Conservation (phyloP, 2,113 vertebrate species). For the Bungarus multicinctus region DNA sequence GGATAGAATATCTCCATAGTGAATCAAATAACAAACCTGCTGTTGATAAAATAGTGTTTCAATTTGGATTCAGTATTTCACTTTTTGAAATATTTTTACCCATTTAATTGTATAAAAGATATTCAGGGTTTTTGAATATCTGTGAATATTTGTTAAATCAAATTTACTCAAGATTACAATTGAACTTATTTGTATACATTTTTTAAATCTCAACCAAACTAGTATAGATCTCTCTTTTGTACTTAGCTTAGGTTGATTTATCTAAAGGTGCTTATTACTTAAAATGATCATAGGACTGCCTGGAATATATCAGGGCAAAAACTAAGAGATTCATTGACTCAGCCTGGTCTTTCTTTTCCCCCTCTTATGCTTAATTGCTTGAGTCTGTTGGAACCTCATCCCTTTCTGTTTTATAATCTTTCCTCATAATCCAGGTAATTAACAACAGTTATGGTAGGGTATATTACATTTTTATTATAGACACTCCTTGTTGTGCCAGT, state of each 20-base stretch:
- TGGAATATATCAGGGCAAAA: not conserved
- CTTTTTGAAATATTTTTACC: not conserved
- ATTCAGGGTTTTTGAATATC: not conserved
- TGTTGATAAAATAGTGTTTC: not conserved
- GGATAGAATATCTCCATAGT: not conserved
- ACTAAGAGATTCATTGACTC: not conserved
- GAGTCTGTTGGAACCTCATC: not conserved
- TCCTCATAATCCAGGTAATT: not conserved
- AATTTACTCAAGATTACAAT: not conserved
- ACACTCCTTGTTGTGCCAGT: not conserved
- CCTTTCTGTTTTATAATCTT: not conserved
- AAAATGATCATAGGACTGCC: not conserved
- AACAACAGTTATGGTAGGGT: not conserved
- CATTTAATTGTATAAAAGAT: not conserved
- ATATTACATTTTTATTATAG: not conserved
- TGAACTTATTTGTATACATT: not conserved
- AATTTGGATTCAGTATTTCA: not conserved
- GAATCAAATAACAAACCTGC: not conserved
- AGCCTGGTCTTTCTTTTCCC: not conserved
- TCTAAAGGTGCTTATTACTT: not conserved
- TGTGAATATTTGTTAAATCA: not conserved
- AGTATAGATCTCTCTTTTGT: not conserved
- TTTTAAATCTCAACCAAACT: not conserved
- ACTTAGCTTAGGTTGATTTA: not conserved
- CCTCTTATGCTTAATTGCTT: not conserved